These are phyloP conservation scores for Caenorhabditis inopinata DNA, from an alignment of 1,140 invertebrate species.

Conservation along the genomic window DNA sequence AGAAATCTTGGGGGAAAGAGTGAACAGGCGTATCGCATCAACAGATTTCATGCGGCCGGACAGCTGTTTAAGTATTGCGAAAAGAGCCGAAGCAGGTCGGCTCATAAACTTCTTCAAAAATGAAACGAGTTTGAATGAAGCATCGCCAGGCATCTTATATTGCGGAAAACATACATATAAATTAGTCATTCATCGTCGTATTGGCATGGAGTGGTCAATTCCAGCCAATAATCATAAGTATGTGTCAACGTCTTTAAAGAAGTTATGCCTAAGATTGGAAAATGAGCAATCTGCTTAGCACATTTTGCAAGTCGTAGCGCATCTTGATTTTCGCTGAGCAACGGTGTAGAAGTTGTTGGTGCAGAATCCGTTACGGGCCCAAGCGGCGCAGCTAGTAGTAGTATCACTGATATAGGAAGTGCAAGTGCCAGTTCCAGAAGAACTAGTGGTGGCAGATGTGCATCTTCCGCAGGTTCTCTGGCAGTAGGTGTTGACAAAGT, in stretches of 20 bases:
- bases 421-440: background rate
- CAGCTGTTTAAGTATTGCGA: no score
- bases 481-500: slow-evolving; percentile 1
- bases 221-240: background rate
- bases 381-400: slow-evolving; percentile 4
- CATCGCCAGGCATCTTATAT: no score
- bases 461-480: slow-evolving; percentile 23
- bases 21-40: no score
- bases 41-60: no score
- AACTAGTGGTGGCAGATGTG: slow-evolving; percentile 8
- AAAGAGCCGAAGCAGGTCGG: no score
- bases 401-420: background rate
- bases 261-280: background rate
- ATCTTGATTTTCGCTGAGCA: background rate
- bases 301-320: background rate
- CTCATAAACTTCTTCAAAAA: no score
- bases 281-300: background rate
- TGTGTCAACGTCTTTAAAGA: slow-evolving; percentile 8
- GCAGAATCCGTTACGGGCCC: slow-evolving; percentile 34
- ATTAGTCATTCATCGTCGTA: background rate
- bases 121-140: no score
- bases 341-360: slow-evolving; percentile 31
- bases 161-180: no score
- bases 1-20: no score
- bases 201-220: slow-evolving; percentile 20